These are phyloP conservation scores for Tautogolabrus adspersus DNA, from an alignment of 2,113 vertebrate genomes.

Conservation along the genomic window DNA sequence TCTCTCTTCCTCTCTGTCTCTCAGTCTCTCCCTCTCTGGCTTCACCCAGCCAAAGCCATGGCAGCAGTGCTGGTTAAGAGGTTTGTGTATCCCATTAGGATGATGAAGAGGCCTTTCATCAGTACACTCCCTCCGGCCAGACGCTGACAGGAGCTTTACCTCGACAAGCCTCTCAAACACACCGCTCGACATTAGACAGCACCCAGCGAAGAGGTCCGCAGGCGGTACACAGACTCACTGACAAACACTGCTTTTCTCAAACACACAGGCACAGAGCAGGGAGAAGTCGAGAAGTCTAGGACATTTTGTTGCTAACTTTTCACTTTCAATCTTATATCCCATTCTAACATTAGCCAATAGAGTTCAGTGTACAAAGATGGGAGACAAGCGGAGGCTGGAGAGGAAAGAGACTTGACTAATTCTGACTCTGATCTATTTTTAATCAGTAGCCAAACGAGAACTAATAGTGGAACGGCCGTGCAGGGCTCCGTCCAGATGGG, in stretches of 20 bases:
- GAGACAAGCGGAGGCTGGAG: slow-evolving; percentile 42
- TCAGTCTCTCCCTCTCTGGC: slow-evolving; percentile 24
- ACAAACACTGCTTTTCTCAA: slow-evolving; percentile 47
- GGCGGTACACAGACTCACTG: slow-evolving; percentile 58
- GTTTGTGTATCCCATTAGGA: slow-evolving; percentile 85
- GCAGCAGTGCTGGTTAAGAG: slow-evolving; percentile 80
- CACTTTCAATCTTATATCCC: slow-evolving; percentile 30
- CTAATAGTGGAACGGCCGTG: slow-evolving; percentile 65
- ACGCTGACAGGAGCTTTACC: slow-evolving; percentile 83
- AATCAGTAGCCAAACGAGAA: slow-evolving; percentile 63
- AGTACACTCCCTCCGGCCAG: slow-evolving; percentile 79
- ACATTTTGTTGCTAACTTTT: slow-evolving; percentile 56
- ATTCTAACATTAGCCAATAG: slow-evolving; percentile 38
- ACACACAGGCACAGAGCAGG: slow-evolving; percentile 24
- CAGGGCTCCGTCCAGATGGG: slow-evolving; percentile 71
- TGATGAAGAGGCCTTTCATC: slow-evolving; percentile 87
- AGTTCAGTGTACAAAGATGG: slow-evolving; percentile 17
- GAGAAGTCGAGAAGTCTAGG: slow-evolving; percentile 18
- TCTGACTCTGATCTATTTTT: slow-evolving; percentile 79
- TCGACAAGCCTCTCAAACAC: slow-evolving; percentile 81
- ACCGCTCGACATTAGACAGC: slow-evolving; percentile 75
- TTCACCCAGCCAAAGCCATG: slow-evolving; percentile 68
- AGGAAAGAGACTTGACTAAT: slow-evolving; percentile 64
- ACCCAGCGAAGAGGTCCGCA: slow-evolving; percentile 65
- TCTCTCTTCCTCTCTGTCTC: neutral